Evolutionary conservation across 2,888 invertebrate species (phyloP), one percentile per base, ranked within the genome.

Genomic region (Caenorhabditis becei): DNA sequence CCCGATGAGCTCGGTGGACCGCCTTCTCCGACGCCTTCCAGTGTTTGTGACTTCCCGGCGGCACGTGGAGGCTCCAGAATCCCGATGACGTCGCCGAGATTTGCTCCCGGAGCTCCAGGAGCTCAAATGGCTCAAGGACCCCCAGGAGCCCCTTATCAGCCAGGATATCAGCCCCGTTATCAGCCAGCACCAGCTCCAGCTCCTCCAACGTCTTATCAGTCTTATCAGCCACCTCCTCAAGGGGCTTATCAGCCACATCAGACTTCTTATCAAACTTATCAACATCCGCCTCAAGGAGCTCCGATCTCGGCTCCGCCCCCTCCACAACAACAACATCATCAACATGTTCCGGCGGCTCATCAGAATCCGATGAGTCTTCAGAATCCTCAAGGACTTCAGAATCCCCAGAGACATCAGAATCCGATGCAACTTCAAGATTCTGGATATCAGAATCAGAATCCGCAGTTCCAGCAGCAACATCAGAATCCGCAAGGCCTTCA

Each of bases 21-120:
- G 11, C 71, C 82, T 20, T 82, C 82, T 3, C 82, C 82, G 14
- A 47, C 47, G 47, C 47, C 47, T 5, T 82, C 82, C 53, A 83
- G 83, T 63, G 62, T 85, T 24, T 69, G 61, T 51, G 80, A 78
- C 11, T 82, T 77, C 20, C 77, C 67, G 18, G 56, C 62, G 32
- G 70, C 49, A 23, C 10, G 11, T 8, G 7, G 66, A 8, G 63
- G 54, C 2, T 41, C 71, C 41, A 24, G 26, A 61, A 32, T 24
- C 47, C 16, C 16, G 32, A 14, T 47, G 47, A 10, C 47, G n/a
- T 47, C 47, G n/a, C 47, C 47, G n/a, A 47, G 47, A 11, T 47
- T 18, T 41, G 26, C 32, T 37, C 53, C 32, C 24, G 49, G 44
- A 65, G 32, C 54, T 14, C 54, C n/a, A 37, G 23, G n/a, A n/a